Evolutionary conservation across 2,888 invertebrate genomes (phyloP), one percentile per base, ranked within the genome.

Genomic region (Nemotelus nigrinus): DNA sequence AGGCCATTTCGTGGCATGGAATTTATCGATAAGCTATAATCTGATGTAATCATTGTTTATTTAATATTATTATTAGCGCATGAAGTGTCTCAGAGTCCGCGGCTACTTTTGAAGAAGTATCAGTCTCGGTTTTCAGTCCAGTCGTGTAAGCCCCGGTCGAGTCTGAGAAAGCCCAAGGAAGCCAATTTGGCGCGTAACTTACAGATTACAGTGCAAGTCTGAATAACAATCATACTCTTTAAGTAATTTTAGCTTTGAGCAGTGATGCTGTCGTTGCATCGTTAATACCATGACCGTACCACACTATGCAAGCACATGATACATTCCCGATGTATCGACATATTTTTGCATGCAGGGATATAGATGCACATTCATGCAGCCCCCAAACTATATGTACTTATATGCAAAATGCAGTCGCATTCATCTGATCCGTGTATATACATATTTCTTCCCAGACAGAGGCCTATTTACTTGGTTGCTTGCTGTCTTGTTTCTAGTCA

Each of bases 401-500:
- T 25, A 25, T 41, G 10, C 8, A 43, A 47, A 45, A 65, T 65
- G 45, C 65, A 65, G 5, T n/a, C 41, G 47, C 65, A 47, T 65
- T n/a, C 6, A 10, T 44, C 44, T 44, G 3, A 41, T 43, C 10
- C 45, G 45, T 45, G 47, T 25, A 25, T 25, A 25, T 25, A 25
- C 25, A 25, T 25, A 25, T 25, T 25, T 25, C 25, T n/a, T 65
- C 44, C 10, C 65, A 65, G 65, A 65, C 65, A 47, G 47, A 41
- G 65, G 7, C 47, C 43, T 41, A 41, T 65, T n/a, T 47, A 65
- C 65, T 44, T 47, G n/a, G 47, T n/a, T n/a, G 65, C 65, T 45
- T 47, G 43, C 7, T 65, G 65, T 47, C 65, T 65, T 65, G 65
- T 47, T 47, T n/a, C 65, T 5, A 45, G 65, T 47, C 45, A n/a